These are phyloP conservation scores for Heteractis magnifica DNA, from an alignment of 92 coral and sea anemone species.

Conservation along the genomic window DNA sequence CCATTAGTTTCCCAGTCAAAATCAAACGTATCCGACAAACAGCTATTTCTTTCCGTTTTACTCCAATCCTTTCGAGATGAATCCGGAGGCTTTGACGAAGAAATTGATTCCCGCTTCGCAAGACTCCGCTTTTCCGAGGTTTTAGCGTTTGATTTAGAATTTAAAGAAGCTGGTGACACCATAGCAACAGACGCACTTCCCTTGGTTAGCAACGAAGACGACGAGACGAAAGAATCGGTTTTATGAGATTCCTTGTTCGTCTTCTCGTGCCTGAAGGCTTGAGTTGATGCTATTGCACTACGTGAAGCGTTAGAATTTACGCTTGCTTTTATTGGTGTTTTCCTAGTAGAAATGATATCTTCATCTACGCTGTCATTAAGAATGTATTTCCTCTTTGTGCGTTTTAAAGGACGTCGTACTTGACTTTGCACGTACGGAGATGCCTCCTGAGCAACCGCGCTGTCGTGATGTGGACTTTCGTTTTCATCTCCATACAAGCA, in stretches of 20 bases:
- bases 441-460: background rate
- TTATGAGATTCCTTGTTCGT: background rate
- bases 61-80: background rate
- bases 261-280: background rate
- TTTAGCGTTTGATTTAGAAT: background rate
- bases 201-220: background rate
- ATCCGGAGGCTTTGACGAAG: background rate
- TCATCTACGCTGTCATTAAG: slow-evolving; percentile 70
- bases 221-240: background rate
- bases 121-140: background rate
- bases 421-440: slow-evolving; percentile 54
- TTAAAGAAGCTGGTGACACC: background rate
- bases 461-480: background rate
- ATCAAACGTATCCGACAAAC: slow-evolving; percentile 8
- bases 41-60: background rate
- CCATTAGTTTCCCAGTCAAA: slow-evolving; percentile 63
- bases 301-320: background rate
- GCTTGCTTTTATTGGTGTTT: background rate
- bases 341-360: background rate
- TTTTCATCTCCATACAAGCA: slow-evolving; percentile 14
- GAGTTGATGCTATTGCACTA: background rate
- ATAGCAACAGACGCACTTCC: background rate
- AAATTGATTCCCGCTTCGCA: background rate
- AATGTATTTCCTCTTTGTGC: slow-evolving; percentile 67
- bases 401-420: slow-evolving; percentile 56